Conservation (phyloP, 2,888 invertebrate species). For the Podotricha telesiphe region DNA sequence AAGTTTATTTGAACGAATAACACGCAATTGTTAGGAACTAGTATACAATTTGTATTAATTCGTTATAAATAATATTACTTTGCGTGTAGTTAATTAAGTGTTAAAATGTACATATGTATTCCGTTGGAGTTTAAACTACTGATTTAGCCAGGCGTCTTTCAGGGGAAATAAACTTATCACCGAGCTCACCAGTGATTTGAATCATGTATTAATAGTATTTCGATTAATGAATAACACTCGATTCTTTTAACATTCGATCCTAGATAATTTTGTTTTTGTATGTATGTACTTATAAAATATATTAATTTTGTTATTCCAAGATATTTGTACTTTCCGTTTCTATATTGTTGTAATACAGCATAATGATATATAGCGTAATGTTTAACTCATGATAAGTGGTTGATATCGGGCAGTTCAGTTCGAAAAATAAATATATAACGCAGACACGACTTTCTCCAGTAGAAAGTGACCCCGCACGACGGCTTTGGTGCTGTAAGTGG, state of each 20-base stretch:
- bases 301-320: no score
- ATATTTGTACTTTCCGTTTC: constrained; percentile 33
- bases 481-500: constrained; percentile 54
- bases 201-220: no score
- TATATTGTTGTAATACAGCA: constrained; percentile 25
- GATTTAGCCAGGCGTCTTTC: no score
- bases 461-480: constrained; percentile 77
- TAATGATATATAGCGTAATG: constrained; percentile 32
- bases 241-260: no score
- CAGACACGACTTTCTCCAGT: constrained; percentile 74
- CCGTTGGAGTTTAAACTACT: no score
- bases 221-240: no score
- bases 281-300: background rate
- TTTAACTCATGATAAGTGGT: constrained; percentile 30
- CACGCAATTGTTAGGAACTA: background rate
- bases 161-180: no score
- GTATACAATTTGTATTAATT: background rate
- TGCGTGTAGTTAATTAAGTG: background rate
- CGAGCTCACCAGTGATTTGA: no score
- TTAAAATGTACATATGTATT: background rate
- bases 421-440: constrained; percentile 61
- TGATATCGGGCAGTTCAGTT: constrained; percentile 37
- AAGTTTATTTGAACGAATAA: background rate
- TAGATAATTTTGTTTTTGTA: no score
- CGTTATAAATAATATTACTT: background rate